Evolutionary conservation across 2,888 invertebrate genomes (phyloP), one percentile per base, ranked within the genome.

Genomic region (Dynastes hyllus): DNA sequence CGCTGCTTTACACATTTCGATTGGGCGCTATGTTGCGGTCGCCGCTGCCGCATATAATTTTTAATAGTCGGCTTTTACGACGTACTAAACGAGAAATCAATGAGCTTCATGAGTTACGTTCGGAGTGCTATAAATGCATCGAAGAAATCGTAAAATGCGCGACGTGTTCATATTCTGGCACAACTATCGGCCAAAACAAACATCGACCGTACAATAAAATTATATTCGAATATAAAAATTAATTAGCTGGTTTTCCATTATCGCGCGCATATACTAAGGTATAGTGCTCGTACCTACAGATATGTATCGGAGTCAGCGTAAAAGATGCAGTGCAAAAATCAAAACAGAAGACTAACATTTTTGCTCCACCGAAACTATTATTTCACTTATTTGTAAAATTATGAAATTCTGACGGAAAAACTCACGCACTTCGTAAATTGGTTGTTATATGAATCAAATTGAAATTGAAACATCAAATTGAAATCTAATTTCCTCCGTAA

Each of bases 101-200:
- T 81, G 83, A 81, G 81, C 76, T 78, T 76, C 63, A 78, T 80
- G 80, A 82, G 78, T 81, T 82, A 82, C 67, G 75, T 66, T 66
- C 76, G 45, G 55, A 61, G 67, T 40, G 81, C 81, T 79, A 83
- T 83, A 83, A 82, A 83, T 81, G 81, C 82, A 82, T 83, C 80
- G 81, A 80, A 80, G 78, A 77, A 81, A 76, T 83, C 84, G 79
- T 84, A 84, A 84, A 84, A 84, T 82, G 81, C 69, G 78, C 79
- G 82, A 84, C 82, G 83, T 83, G 83, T 84, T 84, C 79, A 84
- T 84, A 84, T 77, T 51, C 79, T 9, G 16, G 16, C 53, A 37
- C 73, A 27, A 75, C 55, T 22, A 75, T 69, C 66, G 70, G 70
- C 70, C 76, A 81, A 82, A 83, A 79, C 82, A 83, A 84, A 83